Evolutionary conservation across 2,797 vertebrate genomes (phyloP).

Genomic region (Hypotaenidia okinawae): DNA sequence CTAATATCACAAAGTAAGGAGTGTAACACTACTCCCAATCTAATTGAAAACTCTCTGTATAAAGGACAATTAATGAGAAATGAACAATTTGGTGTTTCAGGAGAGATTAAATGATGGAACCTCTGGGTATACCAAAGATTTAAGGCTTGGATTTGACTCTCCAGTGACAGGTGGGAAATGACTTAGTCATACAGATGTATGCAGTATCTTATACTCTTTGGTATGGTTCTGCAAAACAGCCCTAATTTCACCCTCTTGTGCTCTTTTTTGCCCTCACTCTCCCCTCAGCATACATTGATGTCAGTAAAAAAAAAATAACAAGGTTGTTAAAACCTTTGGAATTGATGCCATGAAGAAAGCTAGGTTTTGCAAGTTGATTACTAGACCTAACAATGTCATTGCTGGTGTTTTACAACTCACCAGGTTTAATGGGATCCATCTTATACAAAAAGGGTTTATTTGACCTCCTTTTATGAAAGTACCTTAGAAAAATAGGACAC

Average conservation of each 20-base stretch:
- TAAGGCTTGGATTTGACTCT: slow-evolving; percentile 39
- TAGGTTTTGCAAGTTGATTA: background rate
- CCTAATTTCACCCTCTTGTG: background rate
- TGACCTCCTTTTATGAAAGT: background rate
- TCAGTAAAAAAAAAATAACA: background rate
- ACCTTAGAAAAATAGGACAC: background rate
- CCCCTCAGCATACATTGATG: background rate
- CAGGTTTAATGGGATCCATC: background rate
- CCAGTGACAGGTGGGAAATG: slow-evolving; percentile 29
- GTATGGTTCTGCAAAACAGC: background rate
- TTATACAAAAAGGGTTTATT: background rate
- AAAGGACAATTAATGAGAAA: slow-evolving; percentile 77
- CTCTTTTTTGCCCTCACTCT: background rate
- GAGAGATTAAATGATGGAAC: slow-evolving; percentile 60
- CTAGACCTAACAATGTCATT: background rate
- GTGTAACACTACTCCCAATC: slow-evolving; percentile 63
- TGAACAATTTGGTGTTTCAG: slow-evolving; percentile 72
- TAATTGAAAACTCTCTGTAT: slow-evolving; percentile 73
- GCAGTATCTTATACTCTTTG: background rate
- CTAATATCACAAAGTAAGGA: slow-evolving; percentile 76
- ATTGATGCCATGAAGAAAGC: background rate
- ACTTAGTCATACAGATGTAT: background rate
- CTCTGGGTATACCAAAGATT: slow-evolving; percentile 54
- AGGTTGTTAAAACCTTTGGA: slow-evolving; percentile 3
- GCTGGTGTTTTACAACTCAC: background rate